A percentile compares a stretch with the other conserved stretches of the same genome.
phyloP scores from a whole-genome alignment of 64 coral and sea anemone species.

The Porites lutea region DNA sequence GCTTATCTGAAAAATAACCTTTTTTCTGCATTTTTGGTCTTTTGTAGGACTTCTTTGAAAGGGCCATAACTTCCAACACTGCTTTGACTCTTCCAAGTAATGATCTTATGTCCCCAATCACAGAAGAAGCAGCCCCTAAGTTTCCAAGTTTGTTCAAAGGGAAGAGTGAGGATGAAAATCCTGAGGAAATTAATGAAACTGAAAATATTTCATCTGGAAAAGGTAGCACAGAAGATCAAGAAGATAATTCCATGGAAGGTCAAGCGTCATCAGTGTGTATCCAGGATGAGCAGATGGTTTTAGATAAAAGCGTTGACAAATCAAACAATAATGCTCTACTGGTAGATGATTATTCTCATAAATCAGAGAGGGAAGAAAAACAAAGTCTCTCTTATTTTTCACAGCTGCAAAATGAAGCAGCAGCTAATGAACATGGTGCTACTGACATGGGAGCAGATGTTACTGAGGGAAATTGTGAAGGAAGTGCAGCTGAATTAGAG shows the following conservation, averaged over 20 bases:
- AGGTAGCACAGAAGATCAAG: not conserved
- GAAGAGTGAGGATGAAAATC: not conserved
- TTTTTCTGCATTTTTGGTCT: not conserved
- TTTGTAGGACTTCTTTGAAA: slow-evolving; percentile 23
- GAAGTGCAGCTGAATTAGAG: not conserved
- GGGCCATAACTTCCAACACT: not conserved
- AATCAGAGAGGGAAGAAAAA: not conserved
- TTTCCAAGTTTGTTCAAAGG: slow-evolving; percentile 6
- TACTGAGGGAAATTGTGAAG: not conserved
- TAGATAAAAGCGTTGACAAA: not conserved
- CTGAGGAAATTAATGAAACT: not conserved
- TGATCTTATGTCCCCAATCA: slow-evolving; percentile 41
- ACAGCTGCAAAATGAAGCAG: not conserved
- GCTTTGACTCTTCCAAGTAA: not conserved
- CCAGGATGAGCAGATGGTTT: not conserved
- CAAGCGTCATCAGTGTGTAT: too few relatives aligned
- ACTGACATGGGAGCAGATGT: not conserved
- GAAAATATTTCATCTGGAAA: not conserved
- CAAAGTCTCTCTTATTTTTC: not conserved
- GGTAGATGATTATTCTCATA: not conserved
- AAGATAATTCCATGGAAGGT: too few relatives aligned
- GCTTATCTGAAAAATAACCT: too few relatives aligned
- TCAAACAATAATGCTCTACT: not conserved
- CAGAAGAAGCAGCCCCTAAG: slow-evolving; percentile 33
- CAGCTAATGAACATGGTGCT: not conserved